Base-by-base conservation (phyloP, 2,797 vertebrate genomes). In the Phylloscopus collybita region DNA sequence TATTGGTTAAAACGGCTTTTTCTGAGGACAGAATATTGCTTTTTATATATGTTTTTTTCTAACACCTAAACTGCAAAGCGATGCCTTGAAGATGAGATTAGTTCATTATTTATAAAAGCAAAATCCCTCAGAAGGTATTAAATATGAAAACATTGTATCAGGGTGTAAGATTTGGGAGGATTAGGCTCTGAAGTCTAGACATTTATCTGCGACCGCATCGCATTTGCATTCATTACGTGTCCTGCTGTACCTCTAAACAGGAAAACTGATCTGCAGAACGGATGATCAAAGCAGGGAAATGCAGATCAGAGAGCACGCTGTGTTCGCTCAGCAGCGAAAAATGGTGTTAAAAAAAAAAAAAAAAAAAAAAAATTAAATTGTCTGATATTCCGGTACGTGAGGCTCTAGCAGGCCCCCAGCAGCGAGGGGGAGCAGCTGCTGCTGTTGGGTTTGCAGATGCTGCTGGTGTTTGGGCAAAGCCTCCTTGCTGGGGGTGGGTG, bases 231-330 rank as follows among this genome's bases (percentile, higher is more conserved):
- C 94, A 93, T 97, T 95, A 84, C 60, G 5, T 86, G 86, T 78
- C 83, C 94, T 87, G 94, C 96, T 96, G 95, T 96, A 97, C 96
- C 93, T 96, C 94, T 95, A 97, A 96, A 97, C 96, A 96, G 65
- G 92, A 91, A 95, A 96, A 95, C 96, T 93, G 96, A 96, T 97
- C 90, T 87, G 92, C 95, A 96, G 96, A 97, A 97, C 76, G 50
- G 96, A 88, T 94, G 97, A 97, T 97, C 97, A 97, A 97, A 97
- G 97, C 69, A 7, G 86, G 86, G 57, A 95, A 96, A 95, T 90
- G 97, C 95, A 96, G 97, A 97, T 96, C 95, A 96, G 93, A 97
- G 93, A 95, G 78, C 95, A 96, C 20, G 95, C 96, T 93, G 95
- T 91, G 96, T 93, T 97, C 94, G n/a, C 96, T 97, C 88, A 94